Percentiles rank a stretch among this genome's conserved stretches.
phyloP scores from a whole-genome alignment of 2,888 invertebrate species.

The Epiblema foenella region DNA sequence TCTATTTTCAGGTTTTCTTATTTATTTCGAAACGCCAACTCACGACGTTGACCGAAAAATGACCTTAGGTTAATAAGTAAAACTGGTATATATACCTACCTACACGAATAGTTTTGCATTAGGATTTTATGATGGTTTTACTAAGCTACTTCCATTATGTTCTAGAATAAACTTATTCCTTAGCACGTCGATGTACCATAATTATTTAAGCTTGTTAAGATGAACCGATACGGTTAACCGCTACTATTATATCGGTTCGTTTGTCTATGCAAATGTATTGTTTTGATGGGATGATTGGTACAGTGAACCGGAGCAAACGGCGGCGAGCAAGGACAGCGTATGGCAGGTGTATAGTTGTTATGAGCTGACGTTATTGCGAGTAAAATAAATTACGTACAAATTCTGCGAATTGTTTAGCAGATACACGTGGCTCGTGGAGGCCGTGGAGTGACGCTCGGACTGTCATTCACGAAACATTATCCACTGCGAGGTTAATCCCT shows the following conservation, averaged over 20 bases:
- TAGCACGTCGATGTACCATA: background rate
- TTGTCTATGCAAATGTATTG: slow-evolving; percentile 11
- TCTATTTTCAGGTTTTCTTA: too few species aligned
- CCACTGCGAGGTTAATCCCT: background rate
- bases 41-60: too few species aligned
- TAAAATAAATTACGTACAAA: background rate
- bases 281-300: background rate
- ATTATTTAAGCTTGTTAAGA: background rate
- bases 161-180: background rate
- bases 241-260: background rate
- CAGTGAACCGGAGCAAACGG: background rate
- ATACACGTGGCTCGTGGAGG: background rate
- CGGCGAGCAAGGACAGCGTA: background rate
- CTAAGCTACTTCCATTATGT: background rate
- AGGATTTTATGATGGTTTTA: background rate
- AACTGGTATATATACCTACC: background rate
- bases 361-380: slow-evolving; percentile 1
- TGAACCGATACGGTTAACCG: background rate
- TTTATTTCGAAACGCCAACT: too few species aligned
- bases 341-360: background rate
- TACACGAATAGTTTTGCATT: background rate
- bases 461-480: background rate
- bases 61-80: too few species aligned
- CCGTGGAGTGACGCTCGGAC: background rate
- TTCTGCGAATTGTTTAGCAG: slow-evolving; percentile 4